Base-by-base conservation (phyloP, 2,888 invertebrate species). In the Chloroclystis v-ata region DNA sequence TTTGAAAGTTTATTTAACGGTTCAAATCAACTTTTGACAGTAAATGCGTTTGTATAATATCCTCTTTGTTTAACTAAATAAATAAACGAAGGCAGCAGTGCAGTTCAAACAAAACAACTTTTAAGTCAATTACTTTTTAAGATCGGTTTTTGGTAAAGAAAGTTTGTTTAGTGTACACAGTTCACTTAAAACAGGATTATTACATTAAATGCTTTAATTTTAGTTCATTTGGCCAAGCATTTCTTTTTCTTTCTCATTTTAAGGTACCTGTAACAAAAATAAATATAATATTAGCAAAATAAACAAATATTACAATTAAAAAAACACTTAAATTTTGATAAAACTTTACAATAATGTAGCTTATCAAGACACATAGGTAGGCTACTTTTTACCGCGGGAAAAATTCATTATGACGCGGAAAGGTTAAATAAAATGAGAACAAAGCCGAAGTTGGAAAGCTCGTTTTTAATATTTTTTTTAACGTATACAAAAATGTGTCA, bases 211-310 rank as follows among this genome's bases (percentile, higher is more conserved):
- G 56, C 57, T 43, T 32, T 59, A 48, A 56, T n/a, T n/a, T n/a
- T n/a, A 47, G 47, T 39, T 43, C 42, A 47, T 54, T 46, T 39
- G 14, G 32, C 33, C 57, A 70, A 52, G 66, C 62, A 80, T 84
- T 86, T 79, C 85, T 83, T 80, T 33, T 82, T 85, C 69, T 86
- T 86, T 83, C 75, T 82, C 86, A 84, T 86, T 78, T 77, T 84
- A 75, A 28, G 16, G 45, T 57, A 76, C 69, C 85, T 85, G 83
- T 4, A 85, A 59, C 43, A 79, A 75, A 49, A 57, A 30, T n/a
- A 2, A 30, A n/a, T 14, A n/a, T 14, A 7, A 14, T n/a, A 5
- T 1, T 5, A 14, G 13, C 32, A n/a, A 14, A 16, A 14, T 16
- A 14, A 5, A 32, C 14, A 32, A n/a, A 16, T 20, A 20, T 20